Evolutionary conservation across 2,797 vertebrate species (phyloP), one percentile per base, ranked within the genome.

Genomic region (Tachyglossus aculeatus): DNA sequence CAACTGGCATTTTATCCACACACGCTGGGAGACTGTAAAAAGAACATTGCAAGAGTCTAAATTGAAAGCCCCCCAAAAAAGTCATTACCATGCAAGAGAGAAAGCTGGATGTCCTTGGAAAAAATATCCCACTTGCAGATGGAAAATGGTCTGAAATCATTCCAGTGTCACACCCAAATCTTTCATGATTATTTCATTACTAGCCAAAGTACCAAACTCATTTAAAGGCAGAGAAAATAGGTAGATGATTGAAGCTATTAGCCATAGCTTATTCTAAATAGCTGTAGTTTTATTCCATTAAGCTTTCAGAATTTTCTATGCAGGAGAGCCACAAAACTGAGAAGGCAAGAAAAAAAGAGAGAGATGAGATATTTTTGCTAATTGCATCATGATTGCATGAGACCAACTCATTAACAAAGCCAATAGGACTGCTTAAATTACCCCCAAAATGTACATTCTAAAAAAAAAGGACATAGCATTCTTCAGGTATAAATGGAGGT

Each of bases 201-300:
- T 38, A 78, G 54, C 16, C 41, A 48, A 66, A 76, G 73, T 67
- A 52, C 55, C 45, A 48, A 60, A 74, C 41, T 9, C 55, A 15
- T n/a, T 39, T 7, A 65, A 66, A 65, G 44, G 24, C 12, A 52
- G 21, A 39, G 18, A 8, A 50, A 55, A 64, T 33, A 45, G 5
- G 13, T 34, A 1, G 11, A 15, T 59, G 43, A 59, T 16, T 37
- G 19, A 74, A 68, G 32, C 65, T 38, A 65, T 71, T 57, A 67
- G 48, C 67, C 61, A 38, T 25, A 65, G 16, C 15, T 39, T 24
- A 39, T 59, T 19, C 55, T 50, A 62, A 55, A 58, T 31, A 54
- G 48, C 5, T 22, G 34, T 21, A 18, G 25, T 58, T 58, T 57
- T 10, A 7, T 19, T 45, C 19, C 11, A 33, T 71, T 66, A 33